Conservation (phyloP, 1,140 invertebrate genomes). For the Eupeodes corollae region DNA sequence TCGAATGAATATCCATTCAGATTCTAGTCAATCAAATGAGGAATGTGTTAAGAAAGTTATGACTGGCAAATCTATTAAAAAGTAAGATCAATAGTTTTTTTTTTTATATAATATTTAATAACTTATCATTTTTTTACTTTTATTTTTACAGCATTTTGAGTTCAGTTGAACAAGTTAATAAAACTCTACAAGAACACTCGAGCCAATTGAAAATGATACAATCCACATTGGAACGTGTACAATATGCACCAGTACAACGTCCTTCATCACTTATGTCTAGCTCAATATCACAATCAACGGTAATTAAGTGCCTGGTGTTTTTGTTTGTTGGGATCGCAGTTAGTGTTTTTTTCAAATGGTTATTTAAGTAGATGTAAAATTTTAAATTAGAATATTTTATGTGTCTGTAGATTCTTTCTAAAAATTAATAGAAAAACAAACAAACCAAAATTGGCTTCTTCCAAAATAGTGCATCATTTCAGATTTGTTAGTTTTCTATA, state of each 20-base stretch:
- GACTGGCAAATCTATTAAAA: constrained; percentile 1
- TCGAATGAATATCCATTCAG: constrained; percentile 15
- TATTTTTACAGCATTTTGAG: constrained; percentile 13
- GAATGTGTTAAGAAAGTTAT: not conserved
- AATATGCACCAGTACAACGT: constrained; percentile 18
- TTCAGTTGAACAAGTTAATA: constrained; percentile 25
- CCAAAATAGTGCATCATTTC: no score
- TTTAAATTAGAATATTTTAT: no score
- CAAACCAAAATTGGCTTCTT: no score
- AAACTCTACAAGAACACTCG: constrained; percentile 22
- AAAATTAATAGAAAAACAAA: no score
- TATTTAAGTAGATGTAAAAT: no score
- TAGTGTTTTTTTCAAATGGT: not conserved
- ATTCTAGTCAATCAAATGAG: constrained; percentile 30
- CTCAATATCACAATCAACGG: constrained; percentile 7
- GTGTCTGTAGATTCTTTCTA: no score
- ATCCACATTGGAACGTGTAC: constrained; percentile 23
- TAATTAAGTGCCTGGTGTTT: constrained; percentile 6
- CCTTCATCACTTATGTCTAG: constrained; percentile 3
- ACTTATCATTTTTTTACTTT: not conserved
- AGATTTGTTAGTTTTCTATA: no score
- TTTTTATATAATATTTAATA: not conserved
- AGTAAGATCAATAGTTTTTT: not conserved
- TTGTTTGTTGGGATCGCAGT: constrained; percentile 4
- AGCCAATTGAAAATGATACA: constrained; percentile 23